phyloP scores from a whole-genome alignment of 2,113 vertebrate species.

The Protobothrops mucrosquamatus region DNA sequence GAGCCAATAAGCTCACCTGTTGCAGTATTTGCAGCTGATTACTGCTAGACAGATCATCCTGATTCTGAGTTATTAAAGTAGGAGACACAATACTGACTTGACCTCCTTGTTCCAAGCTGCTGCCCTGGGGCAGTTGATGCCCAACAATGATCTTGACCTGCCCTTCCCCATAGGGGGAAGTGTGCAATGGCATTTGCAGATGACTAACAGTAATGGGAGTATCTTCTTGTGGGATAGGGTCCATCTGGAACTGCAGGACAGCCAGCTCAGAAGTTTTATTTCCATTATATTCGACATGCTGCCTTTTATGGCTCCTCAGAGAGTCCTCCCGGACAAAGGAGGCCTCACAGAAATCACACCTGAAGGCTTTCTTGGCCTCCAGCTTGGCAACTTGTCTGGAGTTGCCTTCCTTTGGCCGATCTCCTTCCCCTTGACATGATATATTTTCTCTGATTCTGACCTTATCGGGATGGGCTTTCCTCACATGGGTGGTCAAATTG shows the following conservation, averaged over 20 bases:
- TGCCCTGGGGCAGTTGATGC: conserved; percentile 73
- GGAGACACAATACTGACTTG: conserved; percentile 73
- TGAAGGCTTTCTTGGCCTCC: conserved; percentile 87
- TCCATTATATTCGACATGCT: conserved; percentile 76
- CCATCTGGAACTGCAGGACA: conserved; percentile 71
- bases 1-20: conserved; percentile 84
- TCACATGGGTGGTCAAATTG: conserved; percentile 89
- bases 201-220: conserved; percentile 60
- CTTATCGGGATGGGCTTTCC: conserved; percentile 82
- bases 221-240: conserved; percentile 34
- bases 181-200: conserved; percentile 67
- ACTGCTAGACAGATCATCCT: conserved; percentile 61
- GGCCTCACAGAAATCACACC: conserved; percentile 83
- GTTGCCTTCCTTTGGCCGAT: conserved; percentile 64
- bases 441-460: conserved; percentile 59
- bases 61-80: conserved; percentile 66
- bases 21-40: conserved; percentile 84
- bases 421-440: conserved; percentile 61
- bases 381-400: conserved; percentile 85
- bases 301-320: conserved; percentile 90
- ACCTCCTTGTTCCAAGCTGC: conserved; percentile 63
- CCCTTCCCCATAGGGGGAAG: conserved; percentile 70
- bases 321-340: conserved; percentile 95
- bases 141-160: conserved; percentile 88
- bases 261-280: conserved; percentile 58